These are phyloP conservation scores for Alouatta palliata DNA, from an alignment of 2,113 vertebrate species.

Conservation along the genomic window DNA sequence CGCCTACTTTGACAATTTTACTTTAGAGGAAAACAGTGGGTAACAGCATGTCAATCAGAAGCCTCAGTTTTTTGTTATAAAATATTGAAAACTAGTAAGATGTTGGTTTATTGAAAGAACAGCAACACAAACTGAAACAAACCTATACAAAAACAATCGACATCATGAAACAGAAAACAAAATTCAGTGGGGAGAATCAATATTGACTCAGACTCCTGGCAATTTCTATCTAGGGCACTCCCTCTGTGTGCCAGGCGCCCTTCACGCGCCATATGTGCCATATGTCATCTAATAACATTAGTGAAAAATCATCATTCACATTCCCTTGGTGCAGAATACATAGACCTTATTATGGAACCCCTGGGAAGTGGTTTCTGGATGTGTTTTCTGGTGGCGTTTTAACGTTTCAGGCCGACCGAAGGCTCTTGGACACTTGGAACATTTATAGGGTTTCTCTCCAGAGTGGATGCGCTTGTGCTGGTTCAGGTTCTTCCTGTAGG, in stretches of 20 bases:
- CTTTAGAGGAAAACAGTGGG: background rate
- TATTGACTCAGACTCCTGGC: background rate
- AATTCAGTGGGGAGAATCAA: background rate
- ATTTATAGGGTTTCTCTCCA: background rate
- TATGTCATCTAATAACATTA: no score
- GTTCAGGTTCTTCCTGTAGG: conserved; percentile 27
- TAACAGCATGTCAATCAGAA: background rate
- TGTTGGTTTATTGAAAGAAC: no score
- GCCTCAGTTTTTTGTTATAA: no score
- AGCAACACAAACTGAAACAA: background rate
- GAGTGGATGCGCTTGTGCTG: background rate
- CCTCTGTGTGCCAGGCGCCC: background rate
- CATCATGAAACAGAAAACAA: background rate
- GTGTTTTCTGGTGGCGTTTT: background rate
- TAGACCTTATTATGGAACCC: background rate
- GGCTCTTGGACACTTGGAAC: background rate
- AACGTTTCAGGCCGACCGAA: background rate
- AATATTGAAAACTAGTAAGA: no score
- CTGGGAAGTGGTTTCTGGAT: background rate
- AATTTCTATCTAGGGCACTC: background rate
- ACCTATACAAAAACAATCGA: background rate
- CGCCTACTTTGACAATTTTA: background rate
- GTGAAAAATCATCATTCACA: background rate
- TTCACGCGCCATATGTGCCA: background rate
- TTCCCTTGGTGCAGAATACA: background rate